phyloP scores from a whole-genome alignment of 2,797 vertebrate species.

The Limosa lapponica region DNA sequence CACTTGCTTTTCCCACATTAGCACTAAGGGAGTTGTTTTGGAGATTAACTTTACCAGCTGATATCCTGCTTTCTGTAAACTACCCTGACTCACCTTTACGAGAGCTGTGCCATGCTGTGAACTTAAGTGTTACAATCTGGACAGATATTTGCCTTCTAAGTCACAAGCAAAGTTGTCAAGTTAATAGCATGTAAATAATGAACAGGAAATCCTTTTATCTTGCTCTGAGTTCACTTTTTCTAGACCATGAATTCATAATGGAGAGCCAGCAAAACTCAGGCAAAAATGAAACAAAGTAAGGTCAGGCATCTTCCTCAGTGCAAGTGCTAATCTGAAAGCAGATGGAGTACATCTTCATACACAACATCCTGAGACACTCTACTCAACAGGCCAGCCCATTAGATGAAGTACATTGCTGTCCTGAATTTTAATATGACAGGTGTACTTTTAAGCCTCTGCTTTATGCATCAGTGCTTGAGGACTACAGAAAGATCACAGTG shows the following conservation, averaged over 20 bases:
- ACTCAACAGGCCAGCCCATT: not conserved
- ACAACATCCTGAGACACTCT: not conserved
- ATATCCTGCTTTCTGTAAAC: constrained; percentile 4
- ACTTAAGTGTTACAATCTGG: constrained; percentile 9
- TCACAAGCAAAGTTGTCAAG: not conserved
- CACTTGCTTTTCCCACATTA: not conserved
- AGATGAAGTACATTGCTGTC: not conserved
- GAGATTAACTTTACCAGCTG: not conserved
- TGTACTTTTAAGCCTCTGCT: not conserved
- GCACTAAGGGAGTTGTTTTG: not conserved
- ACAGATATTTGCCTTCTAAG: not conserved
- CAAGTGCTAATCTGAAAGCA: not conserved
- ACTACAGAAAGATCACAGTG: not conserved
- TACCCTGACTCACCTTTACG: not conserved
- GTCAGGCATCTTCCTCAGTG: not conserved
- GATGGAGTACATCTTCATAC: not conserved
- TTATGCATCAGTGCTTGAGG: not conserved
- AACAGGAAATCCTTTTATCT: not conserved
- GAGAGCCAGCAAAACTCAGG: not conserved
- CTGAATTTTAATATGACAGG: not conserved
- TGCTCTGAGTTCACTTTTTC: not conserved
- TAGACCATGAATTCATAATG: not conserved
- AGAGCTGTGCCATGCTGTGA: not conserved
- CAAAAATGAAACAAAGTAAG: not conserved
- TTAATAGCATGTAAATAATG: not conserved